Percentiles rank a stretch among this genome's conserved stretches.
phyloP scores from a whole-genome alignment of 2,888 invertebrate genomes.

The Arctia plantaginis region DNA sequence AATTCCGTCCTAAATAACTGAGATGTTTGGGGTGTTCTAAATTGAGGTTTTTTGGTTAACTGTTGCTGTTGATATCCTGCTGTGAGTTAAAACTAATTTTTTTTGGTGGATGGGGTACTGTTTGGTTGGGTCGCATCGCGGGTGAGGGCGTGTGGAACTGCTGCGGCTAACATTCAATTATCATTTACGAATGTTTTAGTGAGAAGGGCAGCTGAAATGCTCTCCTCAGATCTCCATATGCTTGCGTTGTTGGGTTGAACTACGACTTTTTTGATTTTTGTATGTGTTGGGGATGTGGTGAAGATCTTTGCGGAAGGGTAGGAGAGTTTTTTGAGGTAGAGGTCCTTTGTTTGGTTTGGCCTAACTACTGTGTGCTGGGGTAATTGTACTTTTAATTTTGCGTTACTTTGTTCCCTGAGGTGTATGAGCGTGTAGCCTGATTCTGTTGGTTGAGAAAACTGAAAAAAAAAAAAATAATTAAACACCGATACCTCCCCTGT shows the following conservation, averaged over 20 bases:
- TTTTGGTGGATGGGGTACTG: conserved; percentile 56
- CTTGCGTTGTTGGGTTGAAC: conserved; percentile 80
- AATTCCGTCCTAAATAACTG: conserved; percentile 71
- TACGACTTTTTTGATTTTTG: conserved; percentile 74
- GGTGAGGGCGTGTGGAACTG: conserved; percentile 72
- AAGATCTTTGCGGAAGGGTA: conserved; percentile 65
- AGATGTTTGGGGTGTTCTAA: conserved; percentile 67
- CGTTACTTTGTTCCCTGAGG: conserved; percentile 79
- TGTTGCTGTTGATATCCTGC: conserved; percentile 68
- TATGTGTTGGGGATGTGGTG: conserved; percentile 58
- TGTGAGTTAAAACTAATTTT: conserved; percentile 66
- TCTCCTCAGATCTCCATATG: conserved; percentile 85
- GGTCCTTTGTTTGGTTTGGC: conserved; percentile 71
- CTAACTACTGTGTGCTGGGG: conserved; percentile 65
- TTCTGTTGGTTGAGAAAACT: conserved; percentile 74
- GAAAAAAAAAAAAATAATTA: conserved; percentile 23
- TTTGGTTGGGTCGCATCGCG: conserved; percentile 53
- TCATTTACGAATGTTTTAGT: conserved; percentile 74
- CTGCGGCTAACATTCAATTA: conserved; percentile 58
- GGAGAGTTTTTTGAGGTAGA: conserved; percentile 64
- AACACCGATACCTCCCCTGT: neutral
- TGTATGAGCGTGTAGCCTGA: conserved; percentile 73
- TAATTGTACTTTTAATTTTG: conserved; percentile 66
- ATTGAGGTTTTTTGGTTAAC: conserved; percentile 65
- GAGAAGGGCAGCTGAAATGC: conserved; percentile 83